Base-by-base conservation (phyloP, 2,113 vertebrate genomes). In the Reinhardtius hippoglossoides region DNA sequence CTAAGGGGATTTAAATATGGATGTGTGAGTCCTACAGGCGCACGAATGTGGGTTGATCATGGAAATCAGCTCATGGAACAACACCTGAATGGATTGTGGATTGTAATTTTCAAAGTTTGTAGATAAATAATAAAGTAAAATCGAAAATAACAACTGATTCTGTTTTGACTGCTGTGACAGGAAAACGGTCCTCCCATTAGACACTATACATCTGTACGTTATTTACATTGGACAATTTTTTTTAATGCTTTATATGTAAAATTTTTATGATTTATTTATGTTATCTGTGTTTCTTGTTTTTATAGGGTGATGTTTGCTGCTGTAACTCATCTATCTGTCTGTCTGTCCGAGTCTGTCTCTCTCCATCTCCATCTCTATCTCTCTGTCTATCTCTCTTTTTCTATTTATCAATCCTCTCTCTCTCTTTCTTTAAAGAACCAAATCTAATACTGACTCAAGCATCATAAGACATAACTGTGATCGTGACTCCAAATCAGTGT, bases 1-100 rank as follows among this genome's bases (percentile, higher is more conserved):
- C 37, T 68, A 20, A 70, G 3, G 24, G n/a, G 23, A 52, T 67
- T 78, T 44, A 20, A 52, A 71, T 67, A 67, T 75, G 56, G 21
- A 71, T 60, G 66, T 59, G 48, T 55, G 9, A 3, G 20, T 60
- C 26, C 24, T 76, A 5, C 65, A 42, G 55, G 26, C 26, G 5
- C 16, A 59, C 2, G 3, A 9, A 54, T 54, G n/a, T n/a, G n/a
- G 52, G 57, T 73, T 58, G 66, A 42, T 64, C 63, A 24, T 70
- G 23, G 6, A 8, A 20, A 50, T 50, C 4, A 50, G 46, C 46
- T 50, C 46, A 20, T 1, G 46, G 46, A 50, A 50, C 15, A 46
- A 46, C 46, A 50, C 40, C 40, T 42, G 40, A 42, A 42, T 10
- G 40, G 40, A 42, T 12, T 50, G 4, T 50, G 46, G 16, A 18